Evolutionary conservation across 1,140 invertebrate species (phyloP).

Genomic region (Heliconius congener): DNA sequence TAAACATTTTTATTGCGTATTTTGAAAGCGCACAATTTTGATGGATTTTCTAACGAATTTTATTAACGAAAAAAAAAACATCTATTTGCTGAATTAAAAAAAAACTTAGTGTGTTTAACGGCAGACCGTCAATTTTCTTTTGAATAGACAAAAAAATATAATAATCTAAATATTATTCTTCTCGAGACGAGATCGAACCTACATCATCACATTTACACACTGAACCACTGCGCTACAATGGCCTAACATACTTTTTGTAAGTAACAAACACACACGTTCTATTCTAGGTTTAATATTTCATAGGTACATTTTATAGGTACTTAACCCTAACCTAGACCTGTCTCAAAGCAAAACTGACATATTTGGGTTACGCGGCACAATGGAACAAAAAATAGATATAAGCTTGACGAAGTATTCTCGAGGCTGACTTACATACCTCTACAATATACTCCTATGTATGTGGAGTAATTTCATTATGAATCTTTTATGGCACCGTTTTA

Average conservation of each 20-base stretch:
- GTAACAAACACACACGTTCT: background rate
- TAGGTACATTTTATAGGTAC: constrained; percentile 19
- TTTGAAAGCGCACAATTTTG: too few relatives aligned
- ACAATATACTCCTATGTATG: constrained; percentile 13
- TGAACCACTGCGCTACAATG: too few relatives aligned
- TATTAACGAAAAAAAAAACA: too few relatives aligned
- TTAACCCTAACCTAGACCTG: constrained; percentile 34
- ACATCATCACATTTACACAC: too few relatives aligned
- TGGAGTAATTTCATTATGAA: background rate
- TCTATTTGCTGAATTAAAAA: too few relatives aligned
- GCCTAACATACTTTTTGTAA: background rate
- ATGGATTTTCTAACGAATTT: too few relatives aligned
- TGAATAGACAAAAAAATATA: too few relatives aligned
- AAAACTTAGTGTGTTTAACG: too few relatives aligned
- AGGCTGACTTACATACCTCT: constrained; percentile 30
- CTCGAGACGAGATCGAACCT: too few relatives aligned
- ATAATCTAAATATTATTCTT: too few relatives aligned
- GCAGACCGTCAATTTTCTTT: too few relatives aligned
- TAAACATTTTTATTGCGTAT: too few relatives aligned
- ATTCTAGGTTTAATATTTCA: background rate
- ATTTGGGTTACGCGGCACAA: constrained; percentile 42
- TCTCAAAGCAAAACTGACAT: constrained; percentile 38
- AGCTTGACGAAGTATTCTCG: constrained; percentile 31
- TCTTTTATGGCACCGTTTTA: background rate
- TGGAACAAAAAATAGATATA: constrained; percentile 40